Conservation (phyloP, 2,797 vertebrate genomes). For the Chromis chromis region DNA sequence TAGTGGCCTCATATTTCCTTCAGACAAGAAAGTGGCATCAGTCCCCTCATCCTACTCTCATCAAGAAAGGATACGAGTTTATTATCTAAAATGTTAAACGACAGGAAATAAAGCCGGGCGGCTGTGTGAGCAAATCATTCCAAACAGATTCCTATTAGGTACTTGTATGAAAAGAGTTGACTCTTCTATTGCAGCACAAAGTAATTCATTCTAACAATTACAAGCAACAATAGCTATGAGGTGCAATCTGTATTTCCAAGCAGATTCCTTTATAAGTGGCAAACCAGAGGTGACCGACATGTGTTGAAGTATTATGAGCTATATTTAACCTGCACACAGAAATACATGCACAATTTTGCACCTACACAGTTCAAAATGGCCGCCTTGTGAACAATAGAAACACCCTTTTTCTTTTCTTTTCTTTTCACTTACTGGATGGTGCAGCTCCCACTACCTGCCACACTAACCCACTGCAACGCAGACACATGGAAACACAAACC, state of each 20-base stretch:
- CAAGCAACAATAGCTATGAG: not conserved
- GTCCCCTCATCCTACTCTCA: not conserved
- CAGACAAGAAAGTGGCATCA: too few relatives aligned
- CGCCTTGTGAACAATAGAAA: constrained; percentile 55
- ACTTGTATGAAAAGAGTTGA: not conserved
- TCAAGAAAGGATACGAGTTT: not conserved
- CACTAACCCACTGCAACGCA: constrained; percentile 21
- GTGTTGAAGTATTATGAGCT: not conserved
- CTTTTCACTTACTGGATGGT: constrained; percentile 1
- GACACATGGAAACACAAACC: constrained; percentile 4
- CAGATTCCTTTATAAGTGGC: not conserved
- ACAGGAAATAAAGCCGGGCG: too few relatives aligned
- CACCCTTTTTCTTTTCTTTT: not conserved
- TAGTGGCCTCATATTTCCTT: too few relatives aligned
- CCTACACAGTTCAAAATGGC: constrained; percentile 55
- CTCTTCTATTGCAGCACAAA: not conserved
- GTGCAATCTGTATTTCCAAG: not conserved
- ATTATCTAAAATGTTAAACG: not conserved
- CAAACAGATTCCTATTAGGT: too few relatives aligned
- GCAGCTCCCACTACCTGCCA: constrained; percentile 41
- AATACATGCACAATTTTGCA: not conserved
- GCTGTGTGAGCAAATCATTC: not conserved
- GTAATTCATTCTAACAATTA: not conserved
- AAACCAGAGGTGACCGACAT: not conserved
- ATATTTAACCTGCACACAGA: not conserved